Evolutionary conservation across 1,140 invertebrate species (phyloP).

Genomic region (Delia radicum): DNA sequence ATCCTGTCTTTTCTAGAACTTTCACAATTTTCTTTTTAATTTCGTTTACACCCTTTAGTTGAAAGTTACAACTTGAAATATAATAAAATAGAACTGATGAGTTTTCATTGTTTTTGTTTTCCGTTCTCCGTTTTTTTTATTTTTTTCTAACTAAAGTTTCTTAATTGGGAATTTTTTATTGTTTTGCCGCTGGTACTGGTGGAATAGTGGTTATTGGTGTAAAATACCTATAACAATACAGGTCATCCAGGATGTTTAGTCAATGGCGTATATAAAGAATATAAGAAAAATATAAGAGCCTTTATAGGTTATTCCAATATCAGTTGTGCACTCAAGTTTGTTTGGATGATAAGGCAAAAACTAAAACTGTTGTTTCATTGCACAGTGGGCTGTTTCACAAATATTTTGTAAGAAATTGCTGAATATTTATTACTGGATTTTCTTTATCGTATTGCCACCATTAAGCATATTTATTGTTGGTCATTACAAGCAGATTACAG

Average conservation of each 20-base stretch:
- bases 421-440: too few relatives aligned
- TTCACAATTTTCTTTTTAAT: too few relatives aligned
- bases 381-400: not conserved
- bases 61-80: not conserved
- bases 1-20: too few relatives aligned
- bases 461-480: too few relatives aligned
- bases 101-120: not conserved
- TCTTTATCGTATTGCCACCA: too few relatives aligned
- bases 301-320: not conserved
- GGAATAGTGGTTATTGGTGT: too few relatives aligned
- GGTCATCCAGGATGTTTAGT: not conserved
- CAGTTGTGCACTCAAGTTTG: not conserved
- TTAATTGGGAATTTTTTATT: not conserved
- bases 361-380: not conserved
- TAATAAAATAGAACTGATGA: not conserved
- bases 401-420: too few relatives aligned
- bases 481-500: too few relatives aligned
- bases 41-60: too few relatives aligned
- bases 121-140: not conserved
- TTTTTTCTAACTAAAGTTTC: not conserved
- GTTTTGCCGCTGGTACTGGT: not conserved
- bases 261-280: not conserved
- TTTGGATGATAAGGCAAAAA: not conserved
- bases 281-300: not conserved
- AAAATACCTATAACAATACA: not conserved